Evolutionary conservation across 2,797 vertebrate species (phyloP).

Genomic region (Graptemys geographica): DNA sequence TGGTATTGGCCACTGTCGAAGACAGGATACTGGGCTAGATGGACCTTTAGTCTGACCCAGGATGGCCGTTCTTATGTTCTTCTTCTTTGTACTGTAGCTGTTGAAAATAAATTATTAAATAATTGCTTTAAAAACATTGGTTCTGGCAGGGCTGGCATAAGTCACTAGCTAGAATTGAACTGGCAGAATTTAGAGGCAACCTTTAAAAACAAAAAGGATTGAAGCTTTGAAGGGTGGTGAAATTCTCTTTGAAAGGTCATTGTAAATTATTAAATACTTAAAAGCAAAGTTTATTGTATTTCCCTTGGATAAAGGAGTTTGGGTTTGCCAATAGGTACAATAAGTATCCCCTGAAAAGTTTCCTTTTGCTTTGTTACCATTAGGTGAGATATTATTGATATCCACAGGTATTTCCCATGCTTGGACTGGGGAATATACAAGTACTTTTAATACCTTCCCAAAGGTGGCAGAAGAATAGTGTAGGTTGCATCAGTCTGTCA

Average conservation of each 20-base stretch:
- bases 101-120: neutral
- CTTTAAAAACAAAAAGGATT: neutral
- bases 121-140: neutral
- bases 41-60: no score
- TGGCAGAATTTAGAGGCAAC: neutral
- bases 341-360: neutral
- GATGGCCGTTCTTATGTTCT: no score
- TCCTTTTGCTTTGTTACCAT: neutral
- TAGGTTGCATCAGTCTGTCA: neutral
- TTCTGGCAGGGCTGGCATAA: neutral
- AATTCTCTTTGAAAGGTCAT: neutral
- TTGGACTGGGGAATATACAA: neutral
- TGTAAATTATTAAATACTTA: neutral
- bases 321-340: no score
- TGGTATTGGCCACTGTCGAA: no score
- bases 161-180: neutral
- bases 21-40: no score
- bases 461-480: neutral
- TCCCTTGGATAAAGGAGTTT: neutral
- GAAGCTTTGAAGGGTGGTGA: neutral
- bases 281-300: neutral
- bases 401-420: neutral
- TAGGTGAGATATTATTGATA: neutral
- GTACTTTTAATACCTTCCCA: neutral
- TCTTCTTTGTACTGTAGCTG: neutral